Conservation (phyloP, 2,797 vertebrate genomes). For the Delichon dasypus region DNA sequence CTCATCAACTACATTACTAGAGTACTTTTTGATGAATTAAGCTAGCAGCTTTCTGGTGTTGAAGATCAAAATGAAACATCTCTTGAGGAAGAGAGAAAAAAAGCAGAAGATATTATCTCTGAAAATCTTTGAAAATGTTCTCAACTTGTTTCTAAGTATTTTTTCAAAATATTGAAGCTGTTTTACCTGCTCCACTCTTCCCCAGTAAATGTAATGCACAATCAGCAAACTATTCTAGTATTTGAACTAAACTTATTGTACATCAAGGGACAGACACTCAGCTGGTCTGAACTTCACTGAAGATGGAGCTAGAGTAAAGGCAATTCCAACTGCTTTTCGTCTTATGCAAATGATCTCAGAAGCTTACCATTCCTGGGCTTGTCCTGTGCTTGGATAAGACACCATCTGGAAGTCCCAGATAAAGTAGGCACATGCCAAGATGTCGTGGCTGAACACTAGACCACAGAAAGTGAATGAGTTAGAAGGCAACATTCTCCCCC, state of each 20-base stretch:
- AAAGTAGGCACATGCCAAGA: constrained; percentile 35
- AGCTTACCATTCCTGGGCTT: constrained; percentile 38
- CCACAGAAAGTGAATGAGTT: constrained; percentile 50
- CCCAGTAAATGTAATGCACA: not conserved
- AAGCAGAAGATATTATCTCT: not conserved
- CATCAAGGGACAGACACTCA: not conserved
- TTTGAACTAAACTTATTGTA: not conserved
- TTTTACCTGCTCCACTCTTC: not conserved
- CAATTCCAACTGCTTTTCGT: not conserved
- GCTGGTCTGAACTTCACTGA: constrained; percentile 21
- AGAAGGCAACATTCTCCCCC: not conserved
- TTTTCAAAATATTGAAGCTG: not conserved
- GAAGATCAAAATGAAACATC: not conserved
- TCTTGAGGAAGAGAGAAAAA: constrained; percentile 9
- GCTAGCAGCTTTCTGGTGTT: not conserved
- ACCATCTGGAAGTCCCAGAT: constrained; percentile 44
- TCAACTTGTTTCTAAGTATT: not conserved
- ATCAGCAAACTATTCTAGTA: not conserved
- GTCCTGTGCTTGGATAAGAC: not conserved
- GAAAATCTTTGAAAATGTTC: not conserved
- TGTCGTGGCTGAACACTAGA: not conserved
- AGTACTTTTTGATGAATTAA: not conserved
- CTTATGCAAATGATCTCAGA: not conserved
- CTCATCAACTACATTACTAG: not conserved
- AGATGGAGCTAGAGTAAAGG: constrained; percentile 65